Evolutionary conservation across 2,888 invertebrate species (phyloP), one percentile per base, ranked within the genome.

Genomic region (Polymixis lichenea): DNA sequence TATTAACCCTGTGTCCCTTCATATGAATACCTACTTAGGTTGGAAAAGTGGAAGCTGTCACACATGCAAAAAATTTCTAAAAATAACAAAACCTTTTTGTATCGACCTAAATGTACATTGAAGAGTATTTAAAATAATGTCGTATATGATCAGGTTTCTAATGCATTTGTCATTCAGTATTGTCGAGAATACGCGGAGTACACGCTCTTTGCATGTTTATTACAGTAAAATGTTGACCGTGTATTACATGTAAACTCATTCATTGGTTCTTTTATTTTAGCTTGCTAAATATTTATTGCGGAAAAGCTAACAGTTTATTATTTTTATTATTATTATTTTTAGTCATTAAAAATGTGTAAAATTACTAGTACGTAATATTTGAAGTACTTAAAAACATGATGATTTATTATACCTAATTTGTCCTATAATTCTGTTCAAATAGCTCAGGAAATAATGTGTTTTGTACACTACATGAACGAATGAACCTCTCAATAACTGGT

Each of bases 151-250:
- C 68, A 51, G 80, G 51, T 77, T 81, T 56, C 32, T 64, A 84
- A 83, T 76, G n/a, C 5, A 38, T 67, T 73, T 76, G 84, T 73
- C 81, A 83, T 83, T 83, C 82, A 84, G 55, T 66, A 67, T 80
- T 70, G 67, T 73, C 17, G 60, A 56, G 84, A 73, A 83, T 73
- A 74, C 51, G 38, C 1, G 15, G 62, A 53, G 75, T 71, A 61
- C 60, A 80, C 80, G 85, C 76, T 64, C 19, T 60, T 58, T 84
- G 83, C 58, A 83, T 83, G 71, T 84, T 76, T 80, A 83, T 83
- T 67, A 65, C 81, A 58, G n/a, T 9, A 72, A 58, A 71, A 76
- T 84, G 72, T 72, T 60, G 46, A 38, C 72, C 56, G 70, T 71
- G 84, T 69, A 75, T 80, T 51, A 72, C 70, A 80, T 72, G 75